Percentiles rank a stretch among this genome's conserved stretches.
These are phyloP conservation scores for Metalampra italica DNA, from an alignment of 2,888 invertebrate genomes.

Conservation along the genomic window DNA sequence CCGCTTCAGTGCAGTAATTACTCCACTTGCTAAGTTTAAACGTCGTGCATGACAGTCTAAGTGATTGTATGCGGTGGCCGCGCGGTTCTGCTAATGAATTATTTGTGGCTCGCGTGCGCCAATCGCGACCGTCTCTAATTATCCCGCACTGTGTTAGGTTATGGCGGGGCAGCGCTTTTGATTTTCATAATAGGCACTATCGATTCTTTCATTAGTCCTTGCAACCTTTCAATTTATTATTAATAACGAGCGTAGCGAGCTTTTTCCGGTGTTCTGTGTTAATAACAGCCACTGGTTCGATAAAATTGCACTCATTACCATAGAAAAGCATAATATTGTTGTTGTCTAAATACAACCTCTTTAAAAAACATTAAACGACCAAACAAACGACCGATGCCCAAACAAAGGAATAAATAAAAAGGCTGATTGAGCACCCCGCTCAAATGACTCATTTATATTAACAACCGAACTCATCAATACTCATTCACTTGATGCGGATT, in stretches of 20 bases:
- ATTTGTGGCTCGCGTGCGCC: conserved; percentile 70
- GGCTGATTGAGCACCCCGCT: conserved; percentile 50
- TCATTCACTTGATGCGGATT: conserved; percentile 63
- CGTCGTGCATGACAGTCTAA: conserved; percentile 71
- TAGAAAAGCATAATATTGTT: neutral
- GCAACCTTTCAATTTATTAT: neutral
- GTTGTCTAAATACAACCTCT: neutral
- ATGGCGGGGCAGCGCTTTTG: conserved; percentile 39
- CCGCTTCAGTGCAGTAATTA: conserved; percentile 34
- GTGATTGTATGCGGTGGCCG: conserved; percentile 64
- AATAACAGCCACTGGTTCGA: neutral
- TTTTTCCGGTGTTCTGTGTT: no score
- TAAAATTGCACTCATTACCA: neutral
- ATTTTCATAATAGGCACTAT: conserved; percentile 7
- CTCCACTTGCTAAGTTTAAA: conserved; percentile 56
- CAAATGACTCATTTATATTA: conserved; percentile 70
- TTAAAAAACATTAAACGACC: neutral
- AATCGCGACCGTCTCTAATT: conserved; percentile 52
- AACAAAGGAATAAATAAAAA: conserved; percentile 42
- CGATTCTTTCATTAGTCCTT: neutral
- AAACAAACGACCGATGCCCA: conserved; percentile 12
- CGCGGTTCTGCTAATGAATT: conserved; percentile 65
- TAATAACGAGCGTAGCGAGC: no score
- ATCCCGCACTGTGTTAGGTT: conserved; percentile 36
- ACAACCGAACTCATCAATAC: conserved; percentile 72